Base-by-base conservation (phyloP, 2,113 vertebrate species). In the Scophthalmus maximus region DNA sequence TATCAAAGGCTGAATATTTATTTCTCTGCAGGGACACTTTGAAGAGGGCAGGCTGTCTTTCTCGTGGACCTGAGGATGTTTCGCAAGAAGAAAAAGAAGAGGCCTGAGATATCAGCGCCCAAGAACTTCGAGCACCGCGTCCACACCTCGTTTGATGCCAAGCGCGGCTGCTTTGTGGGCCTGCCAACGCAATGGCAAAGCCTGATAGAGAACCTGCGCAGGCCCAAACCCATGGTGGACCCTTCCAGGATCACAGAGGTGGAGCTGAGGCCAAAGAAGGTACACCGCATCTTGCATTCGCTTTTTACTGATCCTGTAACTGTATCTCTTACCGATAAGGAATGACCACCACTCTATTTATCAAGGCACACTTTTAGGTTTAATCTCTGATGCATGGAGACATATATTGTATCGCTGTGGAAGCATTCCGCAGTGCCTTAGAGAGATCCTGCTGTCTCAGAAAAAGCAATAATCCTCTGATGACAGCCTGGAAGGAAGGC, bases 61-160 rank as follows among this genome's bases (percentile, higher is more conserved):
- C 74, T 60, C 15, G 51, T 64, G 58, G 64, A 87, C 75, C 70
- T 89, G 84, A 94, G 50, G 82, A 99, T 99, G 98, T 99, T 98
- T 90, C 96, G 96, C 40, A 99, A 98, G 90, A 99, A 98, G 92
- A 99, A 98, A 93, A 98, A 98, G 96, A 98, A 97, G 96, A 97
- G 97, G 75, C 96, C 96, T 0, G 96, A 99, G 90, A 99, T 99
- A 91, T 99, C 98, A 0, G 94, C 95, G 62, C 98, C 98, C 0
- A 96, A 95, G 92, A 98, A 99, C 92, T 99, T 99, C 40, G 96
- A 99, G 90, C 98, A 99, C 78, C 95, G 96, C 0, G 97, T 99
- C 69, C 98, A 99, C 81, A 99, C 97, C 12, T 99, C 97, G 0
- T 99, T 98, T n/a, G 97, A 99, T 68, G 88, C 94, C 56, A 97